Evolutionary conservation across 2,797 vertebrate genomes (phyloP).

Genomic region (Emydoidea blandingii): DNA sequence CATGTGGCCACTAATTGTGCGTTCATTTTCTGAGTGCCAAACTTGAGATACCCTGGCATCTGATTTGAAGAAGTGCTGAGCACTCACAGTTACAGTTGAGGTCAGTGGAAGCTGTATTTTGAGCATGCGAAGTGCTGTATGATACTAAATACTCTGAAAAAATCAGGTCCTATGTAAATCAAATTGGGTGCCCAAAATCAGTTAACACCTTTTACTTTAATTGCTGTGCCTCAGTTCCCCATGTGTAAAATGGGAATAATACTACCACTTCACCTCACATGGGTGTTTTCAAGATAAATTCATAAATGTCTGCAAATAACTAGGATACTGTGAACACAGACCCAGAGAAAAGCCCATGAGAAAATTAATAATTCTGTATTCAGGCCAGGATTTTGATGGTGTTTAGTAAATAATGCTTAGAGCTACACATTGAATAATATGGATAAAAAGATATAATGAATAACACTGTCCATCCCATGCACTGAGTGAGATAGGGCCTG

Average conservation of each 20-base stretch:
- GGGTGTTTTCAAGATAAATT: not conserved
- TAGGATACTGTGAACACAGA: not conserved
- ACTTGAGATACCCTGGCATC: not conserved
- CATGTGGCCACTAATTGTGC: not conserved
- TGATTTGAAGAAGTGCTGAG: not conserved
- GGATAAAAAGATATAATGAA: not conserved
- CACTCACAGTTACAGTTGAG: not conserved
- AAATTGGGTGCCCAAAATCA: not conserved
- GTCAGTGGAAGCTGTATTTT: not conserved
- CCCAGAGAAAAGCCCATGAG: not conserved
- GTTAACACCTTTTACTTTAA: not conserved
- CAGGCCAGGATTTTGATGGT: not conserved
- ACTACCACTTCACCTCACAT: not conserved
- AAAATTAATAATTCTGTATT: not conserved
- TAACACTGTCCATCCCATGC: not conserved
- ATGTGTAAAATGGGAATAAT: not conserved
- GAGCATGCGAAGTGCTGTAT: not conserved
- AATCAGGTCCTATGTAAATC: accelerated
- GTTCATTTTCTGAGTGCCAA: not conserved
- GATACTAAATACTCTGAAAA: not conserved
- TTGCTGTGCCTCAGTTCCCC: accelerated
- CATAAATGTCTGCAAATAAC: not conserved
- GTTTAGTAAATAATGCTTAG: not conserved
- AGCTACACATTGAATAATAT: not conserved
- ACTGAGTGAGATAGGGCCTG: not conserved